These are phyloP conservation scores for Urocitellus parryii DNA, from an alignment of 2,113 vertebrate genomes.

Conservation along the genomic window DNA sequence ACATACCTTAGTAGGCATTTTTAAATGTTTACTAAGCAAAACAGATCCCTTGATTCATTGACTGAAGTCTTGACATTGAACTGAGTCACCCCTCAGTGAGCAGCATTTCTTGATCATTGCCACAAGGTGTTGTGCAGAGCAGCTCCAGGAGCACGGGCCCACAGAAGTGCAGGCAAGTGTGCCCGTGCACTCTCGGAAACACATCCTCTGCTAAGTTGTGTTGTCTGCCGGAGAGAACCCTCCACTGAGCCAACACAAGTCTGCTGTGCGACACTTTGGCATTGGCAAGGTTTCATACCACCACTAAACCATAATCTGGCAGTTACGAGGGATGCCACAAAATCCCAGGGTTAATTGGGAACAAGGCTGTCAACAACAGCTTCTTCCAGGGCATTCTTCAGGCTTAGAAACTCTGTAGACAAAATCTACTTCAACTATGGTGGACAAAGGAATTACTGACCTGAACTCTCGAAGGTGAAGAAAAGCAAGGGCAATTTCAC, in stretches of 20 bases:
- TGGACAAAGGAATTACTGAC: not conserved
- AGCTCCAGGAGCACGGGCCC: not conserved
- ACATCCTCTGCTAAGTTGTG: not conserved
- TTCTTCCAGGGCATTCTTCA: not conserved
- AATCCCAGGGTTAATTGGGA: constrained; percentile 63
- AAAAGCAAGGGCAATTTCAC: not conserved
- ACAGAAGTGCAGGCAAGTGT: rapidly evolving
- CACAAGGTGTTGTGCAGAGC: not conserved
- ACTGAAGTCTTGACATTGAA: not conserved
- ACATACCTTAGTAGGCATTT: not conserved
- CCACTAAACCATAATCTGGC: constrained; percentile 50
- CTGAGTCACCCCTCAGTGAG: not conserved
- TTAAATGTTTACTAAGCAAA: not conserved
- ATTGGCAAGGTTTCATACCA: constrained; percentile 1
- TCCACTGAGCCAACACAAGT: not conserved
- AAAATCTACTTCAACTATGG: not conserved
- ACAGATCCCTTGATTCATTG: not conserved
- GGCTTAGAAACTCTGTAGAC: not conserved
- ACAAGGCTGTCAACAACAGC: constrained; percentile 25
- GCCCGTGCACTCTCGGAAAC: not conserved
- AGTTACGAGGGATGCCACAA: constrained; percentile 27
- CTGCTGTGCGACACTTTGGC: not conserved
- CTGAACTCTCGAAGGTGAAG: not conserved
- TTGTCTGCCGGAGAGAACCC: not conserved
- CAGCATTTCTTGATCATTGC: not conserved